phyloP scores from a whole-genome alignment of 2,113 vertebrate species.

The Elanoides forficatus region DNA sequence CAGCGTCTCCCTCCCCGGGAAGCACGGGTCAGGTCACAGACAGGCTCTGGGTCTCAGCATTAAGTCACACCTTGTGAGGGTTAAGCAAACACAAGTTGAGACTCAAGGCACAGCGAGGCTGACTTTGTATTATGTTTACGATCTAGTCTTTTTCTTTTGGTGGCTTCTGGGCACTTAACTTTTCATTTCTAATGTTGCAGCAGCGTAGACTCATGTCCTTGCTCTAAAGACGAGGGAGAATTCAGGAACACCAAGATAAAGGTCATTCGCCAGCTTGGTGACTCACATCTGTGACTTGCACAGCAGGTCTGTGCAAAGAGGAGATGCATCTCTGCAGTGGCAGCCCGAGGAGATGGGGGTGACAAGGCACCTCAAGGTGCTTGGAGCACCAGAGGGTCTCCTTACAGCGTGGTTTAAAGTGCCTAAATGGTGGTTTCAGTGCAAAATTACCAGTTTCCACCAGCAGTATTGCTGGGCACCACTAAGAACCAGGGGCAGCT shows the following conservation, averaged over 20 bases:
- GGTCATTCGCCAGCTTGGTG: not conserved
- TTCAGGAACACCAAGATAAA: not conserved
- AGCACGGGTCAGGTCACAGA: rapidly evolving
- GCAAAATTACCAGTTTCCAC: not conserved
- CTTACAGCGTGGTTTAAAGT: not conserved
- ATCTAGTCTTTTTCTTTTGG: not conserved
- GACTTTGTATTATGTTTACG: not conserved
- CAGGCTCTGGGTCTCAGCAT: rapidly evolving
- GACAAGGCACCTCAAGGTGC: not conserved
- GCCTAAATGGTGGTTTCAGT: not conserved
- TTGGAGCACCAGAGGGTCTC: not conserved
- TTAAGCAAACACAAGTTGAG: not conserved
- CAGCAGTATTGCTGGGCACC: not conserved
- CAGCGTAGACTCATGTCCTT: not conserved
- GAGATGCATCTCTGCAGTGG: not conserved
- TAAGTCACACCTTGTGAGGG: not conserved
- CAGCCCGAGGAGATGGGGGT: not conserved
- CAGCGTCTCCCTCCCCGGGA: not conserved
- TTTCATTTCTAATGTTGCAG: not conserved
- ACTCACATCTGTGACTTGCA: not conserved
- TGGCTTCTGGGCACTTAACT: not conserved
- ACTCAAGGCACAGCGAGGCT: rapidly evolving
- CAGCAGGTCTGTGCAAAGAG: not conserved
- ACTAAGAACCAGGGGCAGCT: not conserved
- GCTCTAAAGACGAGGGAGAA: not conserved